Conservation (phyloP, 2,113 vertebrate genomes). For the Tupaia chinensis region DNA sequence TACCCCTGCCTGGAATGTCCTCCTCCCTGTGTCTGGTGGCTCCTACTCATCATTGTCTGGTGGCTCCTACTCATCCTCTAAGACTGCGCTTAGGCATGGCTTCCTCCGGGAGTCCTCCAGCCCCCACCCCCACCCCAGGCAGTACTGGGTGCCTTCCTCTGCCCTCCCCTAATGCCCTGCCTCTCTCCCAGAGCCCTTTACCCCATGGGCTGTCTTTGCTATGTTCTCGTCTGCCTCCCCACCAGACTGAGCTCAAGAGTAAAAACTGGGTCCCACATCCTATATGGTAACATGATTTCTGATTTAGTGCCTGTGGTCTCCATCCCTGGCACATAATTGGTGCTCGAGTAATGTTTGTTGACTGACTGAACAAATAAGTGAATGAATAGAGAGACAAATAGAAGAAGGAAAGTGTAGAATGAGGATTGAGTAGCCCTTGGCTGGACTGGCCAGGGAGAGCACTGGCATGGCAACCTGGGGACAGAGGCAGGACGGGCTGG, state of each 20-base stretch:
- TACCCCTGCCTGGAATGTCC: constrained; percentile 35
- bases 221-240: not conserved
- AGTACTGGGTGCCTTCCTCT: not conserved
- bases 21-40: constrained; percentile 50
- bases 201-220: not conserved
- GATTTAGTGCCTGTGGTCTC: not conserved
- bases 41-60: constrained; percentile 68
- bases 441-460: not conserved
- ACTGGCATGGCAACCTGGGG: not conserved
- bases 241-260: not conserved
- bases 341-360: not conserved
- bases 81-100: constrained; percentile 54
- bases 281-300: not conserved
- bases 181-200: not conserved
- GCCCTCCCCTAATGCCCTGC: not conserved
- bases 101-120: constrained; percentile 42
- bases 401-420: not conserved
- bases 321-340: not conserved
- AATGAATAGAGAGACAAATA: not conserved
- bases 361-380: not conserved
- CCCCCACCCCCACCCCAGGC: not conserved
- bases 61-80: constrained; percentile 59
- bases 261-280: not conserved
- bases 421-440: not conserved
- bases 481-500: not conserved